Percentiles rank a stretch among this genome's conserved stretches.
These are phyloP conservation scores for Stigmatopora nigra DNA, from an alignment of 2,113 vertebrate species.

Conservation along the genomic window DNA sequence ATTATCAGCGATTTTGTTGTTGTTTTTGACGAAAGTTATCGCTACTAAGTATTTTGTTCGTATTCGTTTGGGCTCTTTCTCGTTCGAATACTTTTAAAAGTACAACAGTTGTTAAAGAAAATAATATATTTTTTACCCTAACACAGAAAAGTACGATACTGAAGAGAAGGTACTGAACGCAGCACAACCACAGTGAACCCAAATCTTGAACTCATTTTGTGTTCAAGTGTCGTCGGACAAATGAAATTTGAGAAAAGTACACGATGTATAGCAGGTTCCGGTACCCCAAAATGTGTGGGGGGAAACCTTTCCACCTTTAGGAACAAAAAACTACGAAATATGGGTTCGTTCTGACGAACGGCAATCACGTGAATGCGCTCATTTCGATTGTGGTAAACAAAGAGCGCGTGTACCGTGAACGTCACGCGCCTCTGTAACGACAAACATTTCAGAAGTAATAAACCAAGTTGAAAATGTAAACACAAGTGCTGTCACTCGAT, in stretches of 20 bases:
- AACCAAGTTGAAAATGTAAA: neutral
- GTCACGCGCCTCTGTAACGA: neutral
- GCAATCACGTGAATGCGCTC: neutral
- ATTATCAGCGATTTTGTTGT: conserved; percentile 33
- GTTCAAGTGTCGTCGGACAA: conserved; percentile 11
- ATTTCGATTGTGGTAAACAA: neutral
- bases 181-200: neutral
- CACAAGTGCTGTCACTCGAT: no score
- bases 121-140: neutral
- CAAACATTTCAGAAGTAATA: neutral
- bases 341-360: neutral
- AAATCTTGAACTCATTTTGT: neutral
- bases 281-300: neutral
- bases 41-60: neutral
- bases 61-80: conserved; percentile 1
- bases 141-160: conserved; percentile 11
- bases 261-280: neutral
- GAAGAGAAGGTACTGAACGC: neutral
- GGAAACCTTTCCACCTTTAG: neutral
- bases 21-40: conserved; percentile 11
- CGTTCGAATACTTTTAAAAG: conserved; percentile 13
- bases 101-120: neutral
- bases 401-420: neutral
- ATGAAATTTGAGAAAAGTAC: neutral
- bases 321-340: neutral